phyloP scores from a whole-genome alignment of 2,888 invertebrate species.

The Dusona sp. region DNA sequence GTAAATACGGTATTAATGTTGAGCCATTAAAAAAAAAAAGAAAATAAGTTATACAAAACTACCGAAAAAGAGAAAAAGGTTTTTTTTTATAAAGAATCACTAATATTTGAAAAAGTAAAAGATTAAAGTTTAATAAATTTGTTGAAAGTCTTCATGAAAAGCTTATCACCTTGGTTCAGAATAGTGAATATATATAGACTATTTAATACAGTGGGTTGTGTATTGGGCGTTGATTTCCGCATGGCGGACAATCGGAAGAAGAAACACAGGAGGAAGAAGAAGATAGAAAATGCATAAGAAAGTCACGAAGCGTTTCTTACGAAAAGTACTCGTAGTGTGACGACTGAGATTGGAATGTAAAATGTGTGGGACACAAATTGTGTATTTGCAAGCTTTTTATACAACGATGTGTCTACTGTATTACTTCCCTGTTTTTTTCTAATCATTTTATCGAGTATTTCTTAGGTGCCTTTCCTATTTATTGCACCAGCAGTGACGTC shows the following conservation, averaged over 20 bases:
- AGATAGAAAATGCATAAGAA: conserved; percentile 47
- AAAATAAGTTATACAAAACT: not conserved
- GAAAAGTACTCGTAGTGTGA: conserved; percentile 47
- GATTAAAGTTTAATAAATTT: not conserved
- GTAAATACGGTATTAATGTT: not conserved
- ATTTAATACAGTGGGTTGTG: conserved; percentile 74
- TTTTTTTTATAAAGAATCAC: not conserved
- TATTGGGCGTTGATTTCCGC: conserved; percentile 80
- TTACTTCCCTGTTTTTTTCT: conserved; percentile 36
- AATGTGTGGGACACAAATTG: conserved; percentile 56
- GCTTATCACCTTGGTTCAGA: not conserved
- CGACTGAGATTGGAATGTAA: conserved; percentile 63
- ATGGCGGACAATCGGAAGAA: conserved; percentile 43
- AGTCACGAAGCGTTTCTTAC: conserved; percentile 45
- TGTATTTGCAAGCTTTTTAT: conserved; percentile 16
- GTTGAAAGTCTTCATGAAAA: not conserved
- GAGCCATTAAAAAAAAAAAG: not conserved
- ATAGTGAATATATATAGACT: not conserved
- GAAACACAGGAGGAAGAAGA: conserved; percentile 45
- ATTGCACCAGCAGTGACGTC: conserved; percentile 38
- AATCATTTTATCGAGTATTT: conserved; percentile 39
- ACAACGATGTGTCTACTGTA: conserved; percentile 48
- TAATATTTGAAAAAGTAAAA: not conserved
- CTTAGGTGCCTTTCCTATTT: conserved; percentile 40
- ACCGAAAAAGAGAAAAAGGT: not conserved